Percentiles rank a stretch among this genome's conserved stretches.
Evolutionary conservation across 2,888 invertebrate genomes (phyloP).

Genomic region (Troides aeacus): DNA sequence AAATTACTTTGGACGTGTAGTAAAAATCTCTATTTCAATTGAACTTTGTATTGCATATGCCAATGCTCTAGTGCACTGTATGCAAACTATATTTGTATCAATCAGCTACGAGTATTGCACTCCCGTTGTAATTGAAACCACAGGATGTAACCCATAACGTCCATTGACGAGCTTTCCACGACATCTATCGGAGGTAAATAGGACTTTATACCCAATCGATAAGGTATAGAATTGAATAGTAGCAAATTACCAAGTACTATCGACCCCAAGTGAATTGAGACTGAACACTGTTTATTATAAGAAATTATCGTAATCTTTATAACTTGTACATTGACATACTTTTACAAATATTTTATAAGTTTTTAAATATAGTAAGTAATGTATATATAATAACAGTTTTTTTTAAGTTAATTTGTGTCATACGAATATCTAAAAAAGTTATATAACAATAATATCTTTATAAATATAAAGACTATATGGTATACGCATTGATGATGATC

Average conservation of each 20-base stretch:
- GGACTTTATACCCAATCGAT: not conserved
- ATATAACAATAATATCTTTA: too few relatives aligned
- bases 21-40: not conserved
- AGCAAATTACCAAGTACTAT: constrained; percentile 14
- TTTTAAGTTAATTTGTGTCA: too few relatives aligned
- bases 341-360: not conserved
- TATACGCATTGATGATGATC: too few relatives aligned
- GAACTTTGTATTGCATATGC: constrained; percentile 2
- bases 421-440: too few relatives aligned
- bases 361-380: too few relatives aligned
- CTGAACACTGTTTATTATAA: constrained; percentile 16
- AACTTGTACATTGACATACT: constrained; percentile 18
- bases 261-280: constrained; percentile 11
- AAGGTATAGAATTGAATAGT: constrained; percentile 17
- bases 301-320: constrained; percentile 17
- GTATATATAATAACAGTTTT: too few relatives aligned
- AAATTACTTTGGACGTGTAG: too few relatives aligned
- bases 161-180: constrained; percentile 65
- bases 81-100: constrained; percentile 47
- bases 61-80: constrained; percentile 20
- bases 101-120: constrained; percentile 57
- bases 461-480: too few relatives aligned
- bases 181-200: constrained; percentile 24
- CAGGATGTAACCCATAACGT: constrained; percentile 73
- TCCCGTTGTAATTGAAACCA: constrained; percentile 69